Conservation (phyloP, 2,113 vertebrate genomes). For the Callipepla squamata region DNA sequence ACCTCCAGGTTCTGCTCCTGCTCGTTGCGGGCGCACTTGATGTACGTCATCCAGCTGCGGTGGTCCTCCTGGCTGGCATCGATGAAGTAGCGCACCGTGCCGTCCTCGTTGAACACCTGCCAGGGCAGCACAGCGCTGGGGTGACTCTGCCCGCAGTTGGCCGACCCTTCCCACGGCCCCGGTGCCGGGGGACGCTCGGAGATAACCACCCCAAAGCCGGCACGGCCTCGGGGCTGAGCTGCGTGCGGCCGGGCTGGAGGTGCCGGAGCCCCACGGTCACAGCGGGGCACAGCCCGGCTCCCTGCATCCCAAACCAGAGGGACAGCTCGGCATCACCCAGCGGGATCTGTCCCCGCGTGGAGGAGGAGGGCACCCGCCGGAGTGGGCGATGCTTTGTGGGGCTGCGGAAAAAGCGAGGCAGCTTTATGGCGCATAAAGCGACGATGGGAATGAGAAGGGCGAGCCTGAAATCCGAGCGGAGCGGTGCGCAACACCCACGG, state of each 20-base stretch:
- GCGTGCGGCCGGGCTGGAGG: fast-evolving
- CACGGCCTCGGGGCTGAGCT: fast-evolving
- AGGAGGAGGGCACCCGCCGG: not conserved
- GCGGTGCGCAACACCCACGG: fast-evolving
- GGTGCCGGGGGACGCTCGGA: not conserved
- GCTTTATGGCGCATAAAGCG: not conserved
- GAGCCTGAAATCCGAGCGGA: not conserved
- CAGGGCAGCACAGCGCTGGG: fast-evolving
- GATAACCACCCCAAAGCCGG: not conserved
- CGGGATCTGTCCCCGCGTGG: fast-evolving
- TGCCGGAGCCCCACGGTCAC: fast-evolving
- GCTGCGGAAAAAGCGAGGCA: not conserved
- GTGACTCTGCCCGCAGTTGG: fast-evolving
- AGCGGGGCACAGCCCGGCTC: not conserved
- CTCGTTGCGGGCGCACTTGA: conserved; percentile 95
- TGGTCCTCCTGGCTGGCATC: conserved; percentile 98
- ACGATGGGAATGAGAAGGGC: not conserved
- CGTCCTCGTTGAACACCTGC: conserved; percentile 95
- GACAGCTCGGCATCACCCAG: fast-evolving
- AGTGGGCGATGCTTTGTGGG: not conserved
- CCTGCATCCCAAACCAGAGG: not conserved
- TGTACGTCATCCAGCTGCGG: conserved; percentile 99
- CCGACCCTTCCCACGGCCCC: not conserved
- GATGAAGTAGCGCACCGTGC: conserved; percentile 93
- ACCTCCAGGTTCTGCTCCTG: conserved; percentile 99